These are phyloP conservation scores for Halocaridina rubra DNA, from an alignment of 2,888 invertebrate genomes.

Conservation along the genomic window DNA sequence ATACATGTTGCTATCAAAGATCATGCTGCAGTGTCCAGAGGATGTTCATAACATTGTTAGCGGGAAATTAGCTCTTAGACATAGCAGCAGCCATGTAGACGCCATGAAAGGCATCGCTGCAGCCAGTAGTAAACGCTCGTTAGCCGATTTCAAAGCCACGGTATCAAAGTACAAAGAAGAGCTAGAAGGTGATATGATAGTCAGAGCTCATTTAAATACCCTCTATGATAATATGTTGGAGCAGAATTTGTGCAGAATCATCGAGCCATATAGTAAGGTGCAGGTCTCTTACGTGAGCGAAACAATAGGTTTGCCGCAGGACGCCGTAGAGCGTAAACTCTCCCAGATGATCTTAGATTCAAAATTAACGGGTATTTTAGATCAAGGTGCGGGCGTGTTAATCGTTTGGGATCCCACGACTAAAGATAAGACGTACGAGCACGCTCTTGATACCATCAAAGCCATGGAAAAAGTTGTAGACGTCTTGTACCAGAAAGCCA, in stretches of 20 bases:
- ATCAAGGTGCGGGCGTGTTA: conserved; percentile 97
- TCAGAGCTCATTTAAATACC: conserved; percentile 94
- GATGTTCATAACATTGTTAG: conserved; percentile 95
- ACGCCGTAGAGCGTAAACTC: conserved; percentile 96
- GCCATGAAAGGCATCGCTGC: conserved; percentile 98
- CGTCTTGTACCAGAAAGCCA: conserved; percentile 98
- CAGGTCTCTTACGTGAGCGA: conserved; percentile 91
- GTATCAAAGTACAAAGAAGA: conserved; percentile 84
- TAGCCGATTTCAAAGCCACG: conserved; percentile 89
- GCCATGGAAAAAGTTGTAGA: conserved; percentile 99
- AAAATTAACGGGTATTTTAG: conserved; percentile 95
- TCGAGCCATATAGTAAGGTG: conserved; percentile 97
- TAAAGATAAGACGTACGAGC: conserved; percentile 96
- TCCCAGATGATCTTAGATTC: conserved; percentile 99
- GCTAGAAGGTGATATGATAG: conserved; percentile 95
- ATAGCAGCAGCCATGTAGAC: conserved; percentile 94
- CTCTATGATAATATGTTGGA: conserved; percentile 98
- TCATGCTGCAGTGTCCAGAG: conserved; percentile 94
- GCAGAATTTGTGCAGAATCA: conserved; percentile 97
- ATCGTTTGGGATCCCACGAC: conserved; percentile 96
- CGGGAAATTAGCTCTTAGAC: conserved; percentile 96
- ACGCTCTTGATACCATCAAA: conserved; percentile 96
- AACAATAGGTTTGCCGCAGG: conserved; percentile 88
- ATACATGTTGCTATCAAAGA: conserved; percentile 98
- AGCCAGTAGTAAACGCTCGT: conserved; percentile 94